phyloP scores from a whole-genome alignment of 2,113 vertebrate genomes.

The Rhizomys pruinosus region DNA sequence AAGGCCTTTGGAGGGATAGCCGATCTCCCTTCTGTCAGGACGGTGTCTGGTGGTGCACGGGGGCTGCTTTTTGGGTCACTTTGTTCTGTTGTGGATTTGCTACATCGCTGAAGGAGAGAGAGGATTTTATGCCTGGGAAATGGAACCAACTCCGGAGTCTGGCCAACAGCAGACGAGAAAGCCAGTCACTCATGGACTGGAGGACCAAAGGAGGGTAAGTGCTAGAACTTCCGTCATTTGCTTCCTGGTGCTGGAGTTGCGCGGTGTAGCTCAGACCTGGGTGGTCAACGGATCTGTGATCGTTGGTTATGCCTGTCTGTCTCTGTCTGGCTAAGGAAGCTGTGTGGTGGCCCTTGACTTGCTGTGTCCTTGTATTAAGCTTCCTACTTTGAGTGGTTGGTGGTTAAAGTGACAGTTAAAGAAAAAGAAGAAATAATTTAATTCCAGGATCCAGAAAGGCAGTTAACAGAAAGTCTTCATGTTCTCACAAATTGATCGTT shows the following conservation, averaged over 20 bases:
- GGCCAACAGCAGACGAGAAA: conserved; percentile 93
- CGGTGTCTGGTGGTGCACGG: background rate
- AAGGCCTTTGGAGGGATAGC: conserved; percentile 80
- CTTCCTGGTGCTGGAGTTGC: conserved; percentile 64
- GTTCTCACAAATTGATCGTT: background rate
- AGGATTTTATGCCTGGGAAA: conserved; percentile 88
- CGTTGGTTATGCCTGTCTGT: background rate
- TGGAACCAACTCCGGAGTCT: conserved; percentile 93
- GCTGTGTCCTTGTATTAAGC: background rate
- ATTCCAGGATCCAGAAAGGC: conserved; percentile 1
- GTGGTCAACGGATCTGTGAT: background rate
- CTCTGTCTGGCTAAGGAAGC: background rate
- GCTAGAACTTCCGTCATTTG: conserved; percentile 34
- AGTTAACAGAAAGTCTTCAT: background rate
- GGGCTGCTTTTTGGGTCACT: conserved; percentile 64
- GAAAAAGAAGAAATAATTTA: background rate
- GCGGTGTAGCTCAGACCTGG: conserved; percentile 31
- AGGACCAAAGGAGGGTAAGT: conserved; percentile 99
- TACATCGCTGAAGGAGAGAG: conserved; percentile 74
- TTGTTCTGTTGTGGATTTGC: conserved; percentile 84
- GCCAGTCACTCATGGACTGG: conserved; percentile 93
- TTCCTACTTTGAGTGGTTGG: conserved; percentile 49
- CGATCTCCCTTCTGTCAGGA: conserved; percentile 47
- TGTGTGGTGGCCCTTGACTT: background rate
- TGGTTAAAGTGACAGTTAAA: conserved; percentile 36